A percentile compares a stretch with the other conserved stretches of the same genome.
These are phyloP conservation scores for Synanceia verrucosa DNA, from an alignment of 2,797 vertebrate genomes.

Conservation along the genomic window DNA sequence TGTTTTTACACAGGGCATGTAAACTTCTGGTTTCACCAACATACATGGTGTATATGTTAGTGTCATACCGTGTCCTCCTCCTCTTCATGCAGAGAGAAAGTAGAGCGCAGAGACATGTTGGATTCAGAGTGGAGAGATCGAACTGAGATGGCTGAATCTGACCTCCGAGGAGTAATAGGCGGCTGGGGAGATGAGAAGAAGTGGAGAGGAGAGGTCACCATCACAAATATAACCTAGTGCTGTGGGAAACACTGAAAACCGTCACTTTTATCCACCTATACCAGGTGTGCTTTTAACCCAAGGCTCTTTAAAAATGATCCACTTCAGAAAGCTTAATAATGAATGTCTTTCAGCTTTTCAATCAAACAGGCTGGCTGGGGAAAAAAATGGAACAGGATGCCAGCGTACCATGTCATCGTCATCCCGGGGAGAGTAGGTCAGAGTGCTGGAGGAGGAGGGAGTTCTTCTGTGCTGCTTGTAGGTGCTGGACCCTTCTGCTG, in stretches of 20 bases:
- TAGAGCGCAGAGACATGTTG: constrained; percentile 98
- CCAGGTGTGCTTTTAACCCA: not conserved
- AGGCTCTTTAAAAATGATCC: not conserved
- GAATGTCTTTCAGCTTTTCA: not conserved
- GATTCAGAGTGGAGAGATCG: constrained; percentile 97
- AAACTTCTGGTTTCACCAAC: no score
- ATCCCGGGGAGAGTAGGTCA: constrained; percentile 93
- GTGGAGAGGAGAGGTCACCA: not conserved
- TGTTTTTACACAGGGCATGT: no score
- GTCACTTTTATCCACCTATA: not conserved
- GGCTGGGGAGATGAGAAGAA: constrained; percentile 77
- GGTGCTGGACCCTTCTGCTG: constrained; percentile 88
- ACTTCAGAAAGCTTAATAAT: not conserved
- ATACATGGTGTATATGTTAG: not conserved
- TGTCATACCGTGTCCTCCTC: constrained; percentile 93
- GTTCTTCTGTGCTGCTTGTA: constrained; percentile 96
- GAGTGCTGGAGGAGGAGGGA: constrained; percentile 95
- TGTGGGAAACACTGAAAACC: not conserved
- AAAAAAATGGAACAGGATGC: not conserved
- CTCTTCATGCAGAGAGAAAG: constrained; percentile 97
- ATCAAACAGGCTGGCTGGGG: not conserved
- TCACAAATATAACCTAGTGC: not conserved
- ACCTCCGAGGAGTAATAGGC: constrained; percentile 92
- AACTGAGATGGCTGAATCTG: constrained; percentile 96
- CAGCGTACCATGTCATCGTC: constrained; percentile 93